Evolutionary conservation across 2,888 invertebrate species (phyloP).

Genomic region (Eurytoma adleriae): DNA sequence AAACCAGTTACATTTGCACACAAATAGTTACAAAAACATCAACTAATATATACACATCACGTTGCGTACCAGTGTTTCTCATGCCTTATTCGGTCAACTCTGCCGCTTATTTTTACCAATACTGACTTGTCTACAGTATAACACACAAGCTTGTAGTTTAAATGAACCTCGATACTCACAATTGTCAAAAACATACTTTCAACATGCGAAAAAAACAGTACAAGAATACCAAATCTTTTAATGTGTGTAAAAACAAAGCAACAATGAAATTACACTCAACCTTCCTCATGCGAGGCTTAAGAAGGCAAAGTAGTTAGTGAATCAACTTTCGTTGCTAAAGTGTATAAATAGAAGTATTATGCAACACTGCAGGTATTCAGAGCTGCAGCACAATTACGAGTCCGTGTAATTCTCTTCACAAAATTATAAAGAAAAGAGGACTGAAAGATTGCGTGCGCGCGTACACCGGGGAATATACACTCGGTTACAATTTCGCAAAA

Average conservation of each 20-base stretch:
- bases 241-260: slow-evolving; percentile 11
- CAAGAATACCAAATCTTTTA: slow-evolving; percentile 11
- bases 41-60: slow-evolving; percentile 1
- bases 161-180: neutral
- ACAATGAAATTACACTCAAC: slow-evolving; percentile 11
- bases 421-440: neutral
- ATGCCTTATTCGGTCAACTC: slow-evolving; percentile 19
- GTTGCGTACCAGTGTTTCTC: slow-evolving; percentile 3
- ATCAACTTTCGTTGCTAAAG: neutral
- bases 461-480: neutral
- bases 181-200: neutral
- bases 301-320: slow-evolving; percentile 30
- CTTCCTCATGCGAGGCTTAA: slow-evolving; percentile 23
- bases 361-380: neutral
- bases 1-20: no score
- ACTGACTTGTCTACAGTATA: neutral
- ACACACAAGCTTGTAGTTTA: slow-evolving; percentile 2
- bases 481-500: slow-evolving; percentile 15
- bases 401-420: neutral
- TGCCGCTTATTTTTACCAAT: slow-evolving; percentile 2
- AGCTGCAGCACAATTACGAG: slow-evolving; percentile 4
- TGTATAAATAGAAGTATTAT: neutral
- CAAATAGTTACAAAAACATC: no score
- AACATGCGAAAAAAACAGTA: slow-evolving; percentile 1
- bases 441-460: neutral